Base-by-base conservation (phyloP, 2,797 vertebrate genomes). In the Ispidina lecontei region DNA sequence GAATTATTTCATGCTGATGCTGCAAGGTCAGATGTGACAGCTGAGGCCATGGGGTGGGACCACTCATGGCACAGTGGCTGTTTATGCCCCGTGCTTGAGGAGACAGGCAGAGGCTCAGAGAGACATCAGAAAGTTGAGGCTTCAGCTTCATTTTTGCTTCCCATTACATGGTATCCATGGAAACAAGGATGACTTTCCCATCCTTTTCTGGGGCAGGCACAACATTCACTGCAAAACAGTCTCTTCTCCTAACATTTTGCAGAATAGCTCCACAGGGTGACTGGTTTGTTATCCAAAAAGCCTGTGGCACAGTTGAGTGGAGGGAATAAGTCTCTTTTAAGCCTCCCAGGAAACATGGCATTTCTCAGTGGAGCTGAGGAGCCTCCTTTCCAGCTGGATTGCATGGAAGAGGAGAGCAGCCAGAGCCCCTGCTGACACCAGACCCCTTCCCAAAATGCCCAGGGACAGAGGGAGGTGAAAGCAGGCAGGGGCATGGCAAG, bases 161-260 rank as follows among this genome's bases (percentile, higher is more conserved):
- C 67, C 12, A 4, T 59, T 90, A 18, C 71, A 79, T 2, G 12
- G 93, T 96, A 90, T 89, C 96, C 92, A 96, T 94, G 84, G 95
- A 94, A 95, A 96, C 91, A 0, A 88, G 68, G 51, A 92, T 69
- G 78, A 80, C 54, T 93, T 91, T 65, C 65, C 83, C 83, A 46
- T 86, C 69, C 20, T 85, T 60, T 91, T 52, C 83, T 75, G 68
- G 55, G 33, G 51, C 91, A 90, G 63, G 47, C 75, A 78, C 0
- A 0, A 33, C 44, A 87, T 60, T 85, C 70, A 17, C 68, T 80
- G 92, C 84, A 89, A 39, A 68, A 82, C 9, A 1, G n/a, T 25
- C 43, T 81, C 55, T 69, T 75, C 59, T 31, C 47, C 29, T 25
- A 69, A 85, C 75, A 93, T 91, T 87, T 75, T 89, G 73, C 49